Conservation (phyloP, 2,888 invertebrate genomes). For the Dolichomitus sp. region DNA sequence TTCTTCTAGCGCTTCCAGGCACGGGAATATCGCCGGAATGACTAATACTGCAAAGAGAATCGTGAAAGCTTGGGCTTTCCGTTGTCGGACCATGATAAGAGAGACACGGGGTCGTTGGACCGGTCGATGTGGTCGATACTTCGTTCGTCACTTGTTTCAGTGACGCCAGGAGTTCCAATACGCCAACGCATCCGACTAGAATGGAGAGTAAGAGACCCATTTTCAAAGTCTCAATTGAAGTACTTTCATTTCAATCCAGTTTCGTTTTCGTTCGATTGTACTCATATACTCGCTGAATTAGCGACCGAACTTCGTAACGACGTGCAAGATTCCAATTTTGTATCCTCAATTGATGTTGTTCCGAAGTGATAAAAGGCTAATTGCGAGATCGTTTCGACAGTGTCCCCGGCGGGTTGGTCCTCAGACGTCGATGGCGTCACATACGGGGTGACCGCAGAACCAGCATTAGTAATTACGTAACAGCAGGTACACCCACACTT, state of each 20-base stretch:
- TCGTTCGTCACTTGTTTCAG: slow-evolving; percentile 78
- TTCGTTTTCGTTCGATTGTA: slow-evolving; percentile 19
- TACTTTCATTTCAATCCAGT: slow-evolving; percentile 10
- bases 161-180: slow-evolving; percentile 90
- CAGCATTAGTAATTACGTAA: slow-evolving; percentile 57
- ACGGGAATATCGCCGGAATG: slow-evolving; percentile 75
- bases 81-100: slow-evolving; percentile 72
- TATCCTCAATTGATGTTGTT: slow-evolving; percentile 39
- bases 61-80: slow-evolving; percentile 77
- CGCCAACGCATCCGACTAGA: slow-evolving; percentile 92
- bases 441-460: slow-evolving; percentile 24
- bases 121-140: slow-evolving; percentile 71
- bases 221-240: slow-evolving; percentile 67
- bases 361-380: slow-evolving; percentile 4
- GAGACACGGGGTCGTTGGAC: slow-evolving; percentile 76
- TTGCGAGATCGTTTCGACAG: slow-evolving; percentile 15
- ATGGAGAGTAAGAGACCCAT: slow-evolving; percentile 93
- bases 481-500: slow-evolving; percentile 60
- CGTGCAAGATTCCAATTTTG: not conserved
- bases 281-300: slow-evolving; percentile 24
- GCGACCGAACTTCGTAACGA: not conserved
- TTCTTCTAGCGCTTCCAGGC: slow-evolving; percentile 75
- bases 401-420: slow-evolving; percentile 9
- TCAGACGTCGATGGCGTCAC: slow-evolving; percentile 47
- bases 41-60: slow-evolving; percentile 79